These are phyloP conservation scores for Ptychobarbus kaznakovi DNA, from an alignment of 2,797 vertebrate genomes.

Conservation along the genomic window DNA sequence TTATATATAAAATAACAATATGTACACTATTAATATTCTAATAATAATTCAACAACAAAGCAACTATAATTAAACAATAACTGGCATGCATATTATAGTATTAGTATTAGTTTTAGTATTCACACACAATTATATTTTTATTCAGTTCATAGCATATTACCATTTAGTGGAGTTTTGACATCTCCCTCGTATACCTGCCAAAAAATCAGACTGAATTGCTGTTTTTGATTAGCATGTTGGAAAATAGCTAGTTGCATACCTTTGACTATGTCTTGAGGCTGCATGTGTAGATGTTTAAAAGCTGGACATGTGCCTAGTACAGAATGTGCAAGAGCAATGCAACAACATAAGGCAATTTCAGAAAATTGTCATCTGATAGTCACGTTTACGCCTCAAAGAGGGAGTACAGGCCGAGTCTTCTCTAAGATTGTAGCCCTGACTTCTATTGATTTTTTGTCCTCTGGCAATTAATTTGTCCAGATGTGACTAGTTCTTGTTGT, in stretches of 20 bases:
- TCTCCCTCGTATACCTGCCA: slow-evolving; percentile 19
- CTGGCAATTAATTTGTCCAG: neutral
- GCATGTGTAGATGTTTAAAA: slow-evolving; percentile 51
- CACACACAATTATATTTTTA: neutral
- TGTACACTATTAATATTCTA: neutral
- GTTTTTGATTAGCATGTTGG: slow-evolving; percentile 1
- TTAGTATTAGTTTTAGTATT: neutral
- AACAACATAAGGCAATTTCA: slow-evolving; percentile 16
- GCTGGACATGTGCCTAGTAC: slow-evolving; percentile 40
- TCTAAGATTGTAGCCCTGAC: neutral
- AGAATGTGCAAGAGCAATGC: neutral
- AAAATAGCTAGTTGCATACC: slow-evolving; percentile 11
- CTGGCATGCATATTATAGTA: neutral
- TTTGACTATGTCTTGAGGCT: neutral
- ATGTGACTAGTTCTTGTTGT: neutral
- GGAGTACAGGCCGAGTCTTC: neutral
- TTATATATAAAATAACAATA: neutral
- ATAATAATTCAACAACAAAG: neutral
- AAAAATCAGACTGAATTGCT: slow-evolving; percentile 30
- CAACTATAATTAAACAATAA: neutral
- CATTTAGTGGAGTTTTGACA: neutral
- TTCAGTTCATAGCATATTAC: neutral
- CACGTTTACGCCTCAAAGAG: slow-evolving; percentile 23
- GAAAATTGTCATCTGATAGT: slow-evolving; percentile 41
- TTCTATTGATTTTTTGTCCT: neutral